Evolutionary conservation across 2,797 vertebrate genomes (phyloP), one percentile per base, ranked within the genome.

Genomic region (Crax fasciolata): DNA sequence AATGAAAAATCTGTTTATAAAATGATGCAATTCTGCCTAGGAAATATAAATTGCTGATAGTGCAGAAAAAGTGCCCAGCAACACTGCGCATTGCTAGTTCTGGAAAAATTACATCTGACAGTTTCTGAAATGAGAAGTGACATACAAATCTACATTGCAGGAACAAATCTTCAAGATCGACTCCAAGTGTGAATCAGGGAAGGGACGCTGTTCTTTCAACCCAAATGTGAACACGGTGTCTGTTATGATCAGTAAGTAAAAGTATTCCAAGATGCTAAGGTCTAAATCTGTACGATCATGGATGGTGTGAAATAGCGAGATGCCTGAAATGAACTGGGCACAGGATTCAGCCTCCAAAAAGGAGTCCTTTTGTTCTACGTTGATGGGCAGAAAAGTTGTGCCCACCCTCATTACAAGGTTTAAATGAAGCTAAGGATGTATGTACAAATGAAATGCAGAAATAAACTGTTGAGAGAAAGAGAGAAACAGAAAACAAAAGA

Each of bases 201-300:
- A 99, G 96, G 99, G 99, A 66, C 98, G 99, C 82, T 99, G 99
- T 91, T 99, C 99, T 93, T 99, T 99, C 98, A 99, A 99, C 84
- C 99, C 99, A 23, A 98, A 97, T 76, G 99, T 99, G 95, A 99
- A 99, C 84, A 99, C 99, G 0, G 99, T 99, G 65, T 99, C 99
- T 58, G 98, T 99, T 95, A 99, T 99, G 99, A 99, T 99, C 97
- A 99, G 99, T 99, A 98, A 98, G 99, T 99, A 95, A 84, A 96
- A 93, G 76, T 18, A 30, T 35, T 18, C 30, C 18, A 12, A 9
- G 51, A 13, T 85, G 15, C 16, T 85, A 79, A 39, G n/a, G 38
- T 73, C 72, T 89, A 62, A 94, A 66, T 24, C 21, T 3, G 0
- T 39, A 3, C 25, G 39, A 5, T 18, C 58, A 4, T 24, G n/a